A percentile compares a stretch with the other conserved stretches of the same genome.
Evolutionary conservation across 2,113 vertebrate genomes (phyloP).

Genomic region (mouse (Mus musculus)): DNA sequence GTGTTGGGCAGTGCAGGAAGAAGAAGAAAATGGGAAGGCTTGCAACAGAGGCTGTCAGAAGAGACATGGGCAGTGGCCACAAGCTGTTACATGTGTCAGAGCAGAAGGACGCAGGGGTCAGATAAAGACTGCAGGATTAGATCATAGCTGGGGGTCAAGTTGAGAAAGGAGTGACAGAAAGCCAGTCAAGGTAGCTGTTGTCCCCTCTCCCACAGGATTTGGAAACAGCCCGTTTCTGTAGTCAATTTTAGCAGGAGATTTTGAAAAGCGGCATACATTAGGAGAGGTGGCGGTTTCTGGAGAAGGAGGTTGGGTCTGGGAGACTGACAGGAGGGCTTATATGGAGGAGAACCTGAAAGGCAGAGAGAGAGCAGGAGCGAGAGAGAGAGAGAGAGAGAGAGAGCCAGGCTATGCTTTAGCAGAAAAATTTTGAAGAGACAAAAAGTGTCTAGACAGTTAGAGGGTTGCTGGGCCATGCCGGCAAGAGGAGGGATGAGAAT

Average conservation of each 20-base stretch:
- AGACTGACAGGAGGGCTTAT: background rate
- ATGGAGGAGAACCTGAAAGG: background rate
- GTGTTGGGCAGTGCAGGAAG: background rate
- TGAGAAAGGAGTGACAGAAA: background rate
- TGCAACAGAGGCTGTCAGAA: background rate
- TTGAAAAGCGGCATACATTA: background rate
- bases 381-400: background rate
- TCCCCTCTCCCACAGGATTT: background rate
- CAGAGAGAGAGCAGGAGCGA: background rate
- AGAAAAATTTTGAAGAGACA: background rate
- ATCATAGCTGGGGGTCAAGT: background rate
- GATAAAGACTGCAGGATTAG: background rate
- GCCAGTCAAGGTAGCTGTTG: background rate
- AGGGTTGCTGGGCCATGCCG: no score
- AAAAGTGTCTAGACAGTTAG: background rate
- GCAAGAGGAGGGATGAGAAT: background rate
- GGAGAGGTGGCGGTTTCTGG: background rate
- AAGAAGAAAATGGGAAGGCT: background rate
- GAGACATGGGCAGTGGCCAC: background rate
- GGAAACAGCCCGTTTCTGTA: background rate
- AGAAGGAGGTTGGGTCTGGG: no score
- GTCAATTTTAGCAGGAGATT: background rate
- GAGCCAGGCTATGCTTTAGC: background rate
- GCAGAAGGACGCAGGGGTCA: background rate
- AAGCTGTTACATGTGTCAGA: background rate